Percentiles rank a stretch among this genome's conserved stretches.
These are phyloP conservation scores for Parauchenoglanis punctatus DNA, from an alignment of 2,797 vertebrate genomes.

Conservation along the genomic window DNA sequence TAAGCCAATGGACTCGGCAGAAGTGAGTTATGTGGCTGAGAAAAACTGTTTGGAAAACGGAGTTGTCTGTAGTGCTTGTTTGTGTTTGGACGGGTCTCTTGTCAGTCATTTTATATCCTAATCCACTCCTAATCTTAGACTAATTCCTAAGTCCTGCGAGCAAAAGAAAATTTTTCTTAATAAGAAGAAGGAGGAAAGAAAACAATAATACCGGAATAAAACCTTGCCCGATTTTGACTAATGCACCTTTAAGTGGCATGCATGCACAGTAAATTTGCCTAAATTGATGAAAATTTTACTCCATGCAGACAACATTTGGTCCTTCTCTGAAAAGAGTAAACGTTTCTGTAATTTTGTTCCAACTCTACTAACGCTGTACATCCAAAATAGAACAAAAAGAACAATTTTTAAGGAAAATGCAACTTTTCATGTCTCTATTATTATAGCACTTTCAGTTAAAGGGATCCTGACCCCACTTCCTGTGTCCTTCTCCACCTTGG, in stretches of 20 bases:
- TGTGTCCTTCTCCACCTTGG: no score
- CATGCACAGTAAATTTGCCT: no score
- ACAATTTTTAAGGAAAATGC: no score
- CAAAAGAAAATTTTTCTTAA: background rate
- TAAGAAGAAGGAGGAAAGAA: background rate
- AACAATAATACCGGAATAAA: background rate
- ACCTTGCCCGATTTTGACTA: no score
- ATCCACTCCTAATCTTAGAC: background rate
- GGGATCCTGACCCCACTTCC: background rate
- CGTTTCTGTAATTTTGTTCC: no score
- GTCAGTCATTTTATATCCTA: no score
- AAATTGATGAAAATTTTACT: no score
- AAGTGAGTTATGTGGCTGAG: background rate
- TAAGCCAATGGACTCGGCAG: background rate
- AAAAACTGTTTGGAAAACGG: background rate
- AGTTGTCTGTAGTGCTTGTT: background rate
- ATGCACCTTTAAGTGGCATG: background rate
- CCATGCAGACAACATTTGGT: no score
- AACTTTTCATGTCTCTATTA: background rate
- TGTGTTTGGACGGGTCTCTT: background rate
- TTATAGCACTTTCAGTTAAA: background rate
- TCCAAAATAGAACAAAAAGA: no score
- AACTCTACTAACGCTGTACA: no score
- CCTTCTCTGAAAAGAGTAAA: no score
- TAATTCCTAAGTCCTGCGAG: background rate